Base-by-base conservation (phyloP, 2,888 invertebrate genomes). In the Smittia sp. region DNA sequence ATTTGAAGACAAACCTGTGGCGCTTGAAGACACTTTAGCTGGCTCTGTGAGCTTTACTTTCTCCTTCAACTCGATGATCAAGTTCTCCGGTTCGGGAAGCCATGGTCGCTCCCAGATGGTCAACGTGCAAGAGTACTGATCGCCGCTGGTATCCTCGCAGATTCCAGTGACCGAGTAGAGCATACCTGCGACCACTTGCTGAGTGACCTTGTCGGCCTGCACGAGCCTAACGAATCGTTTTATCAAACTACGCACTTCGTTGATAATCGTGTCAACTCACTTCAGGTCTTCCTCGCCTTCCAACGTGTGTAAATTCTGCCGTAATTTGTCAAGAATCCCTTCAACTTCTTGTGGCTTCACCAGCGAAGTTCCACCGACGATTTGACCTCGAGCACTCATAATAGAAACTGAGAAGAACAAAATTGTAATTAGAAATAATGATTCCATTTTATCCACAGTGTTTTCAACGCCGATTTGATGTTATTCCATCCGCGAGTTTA, bases 111-210 rank as follows among this genome's bases (percentile, higher is more conserved):
- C 24, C 66, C 66, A 66, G 13, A 32, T 18, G 1, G 15, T 24
- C 2, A 66, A 6, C 15, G 15, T 20, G 15, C 66, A 22, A 4
- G 18, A 2, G 13, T 13, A 58, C n/a, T 58, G 6, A 3, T 32
- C 39, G 4, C 25, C 25, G 15, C 9, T 9, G 4, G 3, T 27
- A 18, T 39, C 66, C 20, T 38, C 25, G 13, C 32, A 66, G 3
- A 15, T 39, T 32, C 66, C 66, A 66, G 22, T 32, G 6, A 66
- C 20, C 20, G 2, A 18, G 20, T 66, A 66, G 1, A 13, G 4
- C 20, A 66, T 25, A 1, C 66, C 66, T 20, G 66, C 38, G 1
- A 66, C 66, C 3, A 66, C 66, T 39, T 66, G 66, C 20, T 66
- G 6, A 1, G 39, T 20, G 20, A 66, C 20, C 25, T 65, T 65